phyloP scores from a whole-genome alignment of 2,888 invertebrate species.

The Brachylomia viminalis region DNA sequence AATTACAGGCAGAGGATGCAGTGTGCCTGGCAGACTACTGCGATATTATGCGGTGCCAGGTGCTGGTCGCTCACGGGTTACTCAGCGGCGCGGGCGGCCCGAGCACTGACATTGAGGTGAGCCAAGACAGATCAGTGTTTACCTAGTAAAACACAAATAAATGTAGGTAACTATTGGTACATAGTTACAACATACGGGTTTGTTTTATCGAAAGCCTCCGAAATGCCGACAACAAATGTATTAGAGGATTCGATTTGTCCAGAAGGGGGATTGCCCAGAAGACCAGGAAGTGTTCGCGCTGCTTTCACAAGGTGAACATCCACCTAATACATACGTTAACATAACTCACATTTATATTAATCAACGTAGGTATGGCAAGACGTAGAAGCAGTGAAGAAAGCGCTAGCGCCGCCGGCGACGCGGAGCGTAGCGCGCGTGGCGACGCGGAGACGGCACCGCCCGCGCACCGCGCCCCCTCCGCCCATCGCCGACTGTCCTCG shows the following conservation, averaged over 20 bases:
- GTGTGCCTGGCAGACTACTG: conserved; percentile 98
- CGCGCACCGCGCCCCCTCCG: conserved; percentile 67
- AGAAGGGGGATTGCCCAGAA: neutral
- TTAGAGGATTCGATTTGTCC: neutral
- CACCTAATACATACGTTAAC: neutral
- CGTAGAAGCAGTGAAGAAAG: conserved; percentile 92
- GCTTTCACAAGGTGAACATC: neutral
- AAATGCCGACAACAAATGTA: neutral
- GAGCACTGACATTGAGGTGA: conserved; percentile 94
- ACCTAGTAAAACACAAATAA: neutral
- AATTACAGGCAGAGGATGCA: conserved; percentile 95
- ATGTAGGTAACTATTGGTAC: neutral
- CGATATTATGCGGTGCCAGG: conserved; percentile 98
- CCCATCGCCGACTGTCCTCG: conserved; percentile 83
- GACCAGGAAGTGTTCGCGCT: neutral
- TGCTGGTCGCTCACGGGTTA: conserved; percentile 94
- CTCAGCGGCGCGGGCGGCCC: conserved; percentile 92
- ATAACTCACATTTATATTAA: conserved; percentile 6
- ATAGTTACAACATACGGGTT: neutral
- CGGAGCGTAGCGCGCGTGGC: conserved; percentile 88
- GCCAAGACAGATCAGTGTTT: neutral
- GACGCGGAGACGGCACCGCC: conserved; percentile 73
- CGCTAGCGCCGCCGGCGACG: conserved; percentile 90
- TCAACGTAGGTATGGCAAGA: conserved; percentile 93
- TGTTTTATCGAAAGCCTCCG: neutral